Evolutionary conservation across 2,888 invertebrate species (phyloP), one percentile per base, ranked within the genome.

Genomic region (Plagodis pulveraria): DNA sequence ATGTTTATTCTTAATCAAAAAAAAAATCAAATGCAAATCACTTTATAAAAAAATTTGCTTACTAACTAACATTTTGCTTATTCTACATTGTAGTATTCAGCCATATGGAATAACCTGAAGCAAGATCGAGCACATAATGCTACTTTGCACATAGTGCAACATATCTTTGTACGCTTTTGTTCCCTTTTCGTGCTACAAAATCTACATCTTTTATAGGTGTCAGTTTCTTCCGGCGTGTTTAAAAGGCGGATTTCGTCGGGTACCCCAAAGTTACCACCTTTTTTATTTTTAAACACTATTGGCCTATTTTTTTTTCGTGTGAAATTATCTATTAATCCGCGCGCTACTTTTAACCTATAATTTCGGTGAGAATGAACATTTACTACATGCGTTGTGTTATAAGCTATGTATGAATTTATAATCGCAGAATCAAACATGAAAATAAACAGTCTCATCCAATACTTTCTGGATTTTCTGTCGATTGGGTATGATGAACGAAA

Each of bases 231-330:
- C n/a, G 5, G 11, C 11, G n/a, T n/a, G 5, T 12, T 42, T 42
- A 12, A 42, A 12, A 42, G 12, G 11, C 42, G 42, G 7, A 42
- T 42, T 12, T 42, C 42, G 12, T 42, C 42, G 11, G 12, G 42
- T 42, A 42, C 11, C 11, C 42, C 42, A 59, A 47, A 51, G 51
- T 51, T 34, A 55, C 55, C n/a, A 11, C 33, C 33, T 10, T 55
- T 40, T n/a, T 11, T 12, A 5, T 42, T 42, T 12, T 11, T 42
- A 12, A 42, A 42, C n/a, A 11, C 11, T n/a, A n/a, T 12, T 42
- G 42, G 42, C 42, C 11, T 42, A 42, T 42, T 5, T 42, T 42
- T 42, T 42, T 12, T 42, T 42, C n/a, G n/a, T 4, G n/a, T n/a
- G 11, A 42, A 11, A 42, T 12, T 7, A 11, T n/a, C n/a, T 11